Percentiles rank a stretch among this genome's conserved stretches.
Conservation (phyloP, 2,113 vertebrate genomes). For the Hyperoodon ampullatus region DNA sequence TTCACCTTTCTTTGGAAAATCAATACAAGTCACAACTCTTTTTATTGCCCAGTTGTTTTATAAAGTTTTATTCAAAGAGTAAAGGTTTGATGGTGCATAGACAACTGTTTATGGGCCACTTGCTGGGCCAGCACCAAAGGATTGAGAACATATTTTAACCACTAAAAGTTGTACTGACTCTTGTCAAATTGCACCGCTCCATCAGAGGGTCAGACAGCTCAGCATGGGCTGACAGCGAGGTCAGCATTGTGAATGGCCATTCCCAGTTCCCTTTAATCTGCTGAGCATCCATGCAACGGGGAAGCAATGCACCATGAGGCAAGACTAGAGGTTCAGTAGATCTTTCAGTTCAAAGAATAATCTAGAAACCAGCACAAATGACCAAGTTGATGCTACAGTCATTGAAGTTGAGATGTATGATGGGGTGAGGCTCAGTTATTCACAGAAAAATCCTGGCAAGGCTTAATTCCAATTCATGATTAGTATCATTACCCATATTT, state of each 20-base stretch:
- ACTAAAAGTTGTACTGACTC: neutral
- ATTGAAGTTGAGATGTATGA: neutral
- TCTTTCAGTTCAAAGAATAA: neutral
- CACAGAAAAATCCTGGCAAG: neutral
- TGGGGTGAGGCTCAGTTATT: neutral
- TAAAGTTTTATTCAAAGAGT: constrained; percentile 74
- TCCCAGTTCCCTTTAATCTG: neutral
- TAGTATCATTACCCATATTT: neutral
- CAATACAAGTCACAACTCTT: neutral
- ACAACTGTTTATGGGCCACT: constrained; percentile 47
- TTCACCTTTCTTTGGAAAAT: constrained; percentile 30
- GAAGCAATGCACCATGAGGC: neutral
- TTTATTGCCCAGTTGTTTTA: constrained; percentile 45
- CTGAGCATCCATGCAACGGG: neutral
- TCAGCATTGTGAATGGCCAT: neutral
- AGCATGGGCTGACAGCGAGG: neutral
- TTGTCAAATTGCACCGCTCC: neutral
- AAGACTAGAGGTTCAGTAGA: neutral
- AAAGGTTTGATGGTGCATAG: constrained; percentile 68
- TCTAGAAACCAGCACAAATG: neutral
- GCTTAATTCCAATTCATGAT: neutral
- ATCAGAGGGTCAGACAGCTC: neutral
- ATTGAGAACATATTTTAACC: neutral
- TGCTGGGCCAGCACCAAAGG: constrained; percentile 73
- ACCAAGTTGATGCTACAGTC: neutral